phyloP scores from a whole-genome alignment of 2,113 vertebrate genomes.

The Oreochromis niloticus region DNA sequence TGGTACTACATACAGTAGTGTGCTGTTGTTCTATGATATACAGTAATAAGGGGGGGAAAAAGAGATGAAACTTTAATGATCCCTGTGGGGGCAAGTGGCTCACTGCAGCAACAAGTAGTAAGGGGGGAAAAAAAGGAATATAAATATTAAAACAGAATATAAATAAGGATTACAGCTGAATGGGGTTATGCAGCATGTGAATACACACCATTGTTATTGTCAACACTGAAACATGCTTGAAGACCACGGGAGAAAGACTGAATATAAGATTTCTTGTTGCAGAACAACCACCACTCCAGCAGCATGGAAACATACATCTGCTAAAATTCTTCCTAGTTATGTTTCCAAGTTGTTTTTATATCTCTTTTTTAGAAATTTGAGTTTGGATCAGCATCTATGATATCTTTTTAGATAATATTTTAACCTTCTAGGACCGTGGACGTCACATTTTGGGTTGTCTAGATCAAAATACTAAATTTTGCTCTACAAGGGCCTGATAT shows the following conservation, averaged over 20 bases:
- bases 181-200: not conserved
- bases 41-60: not conserved
- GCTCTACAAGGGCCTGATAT: not conserved
- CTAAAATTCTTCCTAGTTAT: not conserved
- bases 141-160: slow-evolving; percentile 26
- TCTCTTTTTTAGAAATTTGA: not conserved
- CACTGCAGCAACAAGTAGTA: slow-evolving; percentile 17
- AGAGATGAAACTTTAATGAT: slow-evolving; percentile 10
- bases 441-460: not conserved
- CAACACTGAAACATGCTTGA: not conserved
- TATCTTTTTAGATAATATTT: not conserved
- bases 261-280: not conserved
- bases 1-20: not conserved
- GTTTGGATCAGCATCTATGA: not conserved
- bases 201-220: not conserved
- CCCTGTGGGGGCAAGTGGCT: not conserved
- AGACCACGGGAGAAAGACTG: not conserved
- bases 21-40: not conserved
- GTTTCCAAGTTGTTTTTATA: not conserved
- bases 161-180: not conserved
- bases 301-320: not conserved
- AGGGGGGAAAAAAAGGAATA: not conserved
- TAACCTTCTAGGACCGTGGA: not conserved
- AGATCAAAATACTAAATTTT: not conserved
- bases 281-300: not conserved